Conservation (phyloP, 2,888 invertebrate genomes). For the Erannis defoliaria region DNA sequence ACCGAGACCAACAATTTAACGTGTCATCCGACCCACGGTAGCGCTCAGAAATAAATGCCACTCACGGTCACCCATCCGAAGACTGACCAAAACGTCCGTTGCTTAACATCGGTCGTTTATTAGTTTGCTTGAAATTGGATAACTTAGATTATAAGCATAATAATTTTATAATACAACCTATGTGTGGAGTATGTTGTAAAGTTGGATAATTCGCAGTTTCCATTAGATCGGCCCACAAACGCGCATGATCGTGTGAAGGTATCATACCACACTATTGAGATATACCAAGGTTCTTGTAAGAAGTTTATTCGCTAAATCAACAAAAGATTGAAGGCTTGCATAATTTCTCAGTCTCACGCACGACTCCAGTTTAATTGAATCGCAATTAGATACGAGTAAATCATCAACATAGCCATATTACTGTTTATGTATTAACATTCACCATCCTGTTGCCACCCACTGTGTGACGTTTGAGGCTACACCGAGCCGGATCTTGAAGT, state of each 20-base stretch:
- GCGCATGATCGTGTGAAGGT: slow-evolving; percentile 77
- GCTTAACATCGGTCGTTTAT: too few relatives aligned
- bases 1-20: too few relatives aligned
- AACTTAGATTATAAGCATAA: too few relatives aligned
- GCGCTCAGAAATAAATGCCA: too few relatives aligned
- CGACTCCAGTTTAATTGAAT: slow-evolving; percentile 68
- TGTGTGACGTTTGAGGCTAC: slow-evolving; percentile 41
- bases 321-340: slow-evolving; percentile 81
- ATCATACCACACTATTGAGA: slow-evolving; percentile 72
- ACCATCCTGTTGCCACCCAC: slow-evolving; percentile 44
- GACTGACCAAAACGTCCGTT: too few relatives aligned
- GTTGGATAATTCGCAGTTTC: slow-evolving; percentile 47
- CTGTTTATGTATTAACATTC: slow-evolving; percentile 60
- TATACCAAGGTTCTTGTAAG: slow-evolving; percentile 77
- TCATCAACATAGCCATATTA: slow-evolving; percentile 61
- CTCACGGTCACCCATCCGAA: too few relatives aligned
- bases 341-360: slow-evolving; percentile 83
- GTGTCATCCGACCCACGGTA: too few relatives aligned
- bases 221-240: slow-evolving; percentile 68
- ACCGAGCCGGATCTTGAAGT: slow-evolving; percentile 43
- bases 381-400: slow-evolving; percentile 60
- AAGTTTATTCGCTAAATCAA: slow-evolving; percentile 71
- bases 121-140: too few relatives aligned
- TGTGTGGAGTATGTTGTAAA: slow-evolving; percentile 3
- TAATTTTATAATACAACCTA: neutral